Evolutionary conservation across 2,888 invertebrate species (phyloP).

Genomic region (Mythimna loreyi): DNA sequence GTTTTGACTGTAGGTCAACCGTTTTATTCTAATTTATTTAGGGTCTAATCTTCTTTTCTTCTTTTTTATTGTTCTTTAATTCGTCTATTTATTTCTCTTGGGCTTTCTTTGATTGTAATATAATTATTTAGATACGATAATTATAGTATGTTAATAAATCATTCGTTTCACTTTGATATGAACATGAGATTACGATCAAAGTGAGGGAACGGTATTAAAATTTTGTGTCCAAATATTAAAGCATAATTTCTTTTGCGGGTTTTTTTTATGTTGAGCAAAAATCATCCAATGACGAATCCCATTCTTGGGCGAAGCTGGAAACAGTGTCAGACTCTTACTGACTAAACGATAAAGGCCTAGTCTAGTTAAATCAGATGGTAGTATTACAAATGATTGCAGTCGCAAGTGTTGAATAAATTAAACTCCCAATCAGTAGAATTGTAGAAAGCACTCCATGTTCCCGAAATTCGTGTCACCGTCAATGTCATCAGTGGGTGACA

Average conservation of each 20-base stretch:
- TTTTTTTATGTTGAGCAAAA: too few relatives aligned
- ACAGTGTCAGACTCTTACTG: too few relatives aligned
- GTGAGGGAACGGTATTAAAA: not conserved
- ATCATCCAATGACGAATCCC: too few relatives aligned
- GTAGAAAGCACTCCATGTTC: not conserved
- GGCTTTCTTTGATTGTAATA: not conserved
- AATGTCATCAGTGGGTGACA: constrained; percentile 21
- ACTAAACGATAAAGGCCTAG: not conserved
- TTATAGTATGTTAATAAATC: not conserved
- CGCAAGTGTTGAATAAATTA: constrained; percentile 5
- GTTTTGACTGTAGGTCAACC: too few relatives aligned
- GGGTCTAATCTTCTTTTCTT: not conserved
- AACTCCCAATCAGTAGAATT: not conserved
- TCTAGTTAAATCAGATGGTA: not conserved
- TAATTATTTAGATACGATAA: not conserved
- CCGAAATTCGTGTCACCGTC: constrained; percentile 6
- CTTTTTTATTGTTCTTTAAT: not conserved
- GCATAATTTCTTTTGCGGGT: too few relatives aligned
- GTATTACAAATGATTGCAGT: not conserved
- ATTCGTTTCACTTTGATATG: not conserved
- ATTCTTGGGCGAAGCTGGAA: too few relatives aligned
- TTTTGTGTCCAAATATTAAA: not conserved
- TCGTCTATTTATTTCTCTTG: not conserved
- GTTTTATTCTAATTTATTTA: not conserved
- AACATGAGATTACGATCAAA: not conserved